Evolutionary conservation across 2,797 vertebrate species (phyloP), one percentile per base, ranked within the genome.

Genomic region (Lepilemur ruficaudatus): DNA sequence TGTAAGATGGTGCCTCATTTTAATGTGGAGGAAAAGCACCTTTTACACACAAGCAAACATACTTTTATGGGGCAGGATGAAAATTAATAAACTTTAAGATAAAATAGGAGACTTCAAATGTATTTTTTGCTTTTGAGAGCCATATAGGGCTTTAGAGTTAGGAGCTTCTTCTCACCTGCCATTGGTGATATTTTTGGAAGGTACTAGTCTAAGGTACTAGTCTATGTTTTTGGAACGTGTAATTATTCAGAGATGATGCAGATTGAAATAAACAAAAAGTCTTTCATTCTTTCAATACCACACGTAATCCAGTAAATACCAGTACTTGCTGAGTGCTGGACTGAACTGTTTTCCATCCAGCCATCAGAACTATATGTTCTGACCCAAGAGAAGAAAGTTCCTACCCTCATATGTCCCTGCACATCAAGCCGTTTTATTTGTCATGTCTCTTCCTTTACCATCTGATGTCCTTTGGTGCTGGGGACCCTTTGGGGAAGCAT

Each of bases 71-170:
- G 80, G 32, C 61, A 43, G 48, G 25, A 18, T 76, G 10, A 55
- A 91, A 63, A 84, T 63, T 57, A 84, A 88, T 83, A 67, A 35
- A 12, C 32, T 96, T 93, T 84, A 88, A 93, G 38, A 63, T 91
- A 43, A 89, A 96, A 30, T 50, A 28, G 28, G 25, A 57, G 20
- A n/a, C 20, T 9, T 91, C 22, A 69, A 43, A 23, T 73, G 41
- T 32, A 78, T 46, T 80, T 90, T 89, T 81, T 61, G n/a, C n/a
- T 30, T 90, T 48, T 43, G 28, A 83, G 48, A 79, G 22, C 12
- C 46, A 46, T 25, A 57, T 41, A 67, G 48, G 46, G 17, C 10
- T 87, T 65, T 43, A 41, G 25, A 50, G 38, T 18, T 78, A 38
- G 35, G 22, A 46, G 14, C 25, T 50, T 79, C 43, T 55, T 15